These are phyloP conservation scores for Myrmecobius fasciatus DNA, from an alignment of 2,113 vertebrate species.

Conservation along the genomic window DNA sequence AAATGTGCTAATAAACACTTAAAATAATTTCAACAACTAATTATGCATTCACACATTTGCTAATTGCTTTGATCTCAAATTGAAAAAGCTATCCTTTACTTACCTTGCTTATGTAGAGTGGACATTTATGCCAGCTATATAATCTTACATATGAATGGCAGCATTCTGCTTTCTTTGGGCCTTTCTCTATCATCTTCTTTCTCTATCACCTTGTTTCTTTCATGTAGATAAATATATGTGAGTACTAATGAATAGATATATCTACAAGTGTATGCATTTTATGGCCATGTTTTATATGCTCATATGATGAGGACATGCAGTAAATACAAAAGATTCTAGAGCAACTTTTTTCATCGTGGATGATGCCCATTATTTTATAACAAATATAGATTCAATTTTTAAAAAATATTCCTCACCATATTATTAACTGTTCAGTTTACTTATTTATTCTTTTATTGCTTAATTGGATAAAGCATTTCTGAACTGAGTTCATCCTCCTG, in stretches of 20 bases:
- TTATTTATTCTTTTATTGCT: not conserved
- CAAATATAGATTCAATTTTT: not conserved
- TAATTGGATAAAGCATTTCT: not conserved
- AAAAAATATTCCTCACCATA: not conserved
- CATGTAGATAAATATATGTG: not conserved
- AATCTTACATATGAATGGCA: constrained; percentile 41
- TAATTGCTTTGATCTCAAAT: constrained; percentile 80
- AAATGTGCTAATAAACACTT: constrained; percentile 80
- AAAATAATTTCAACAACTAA: constrained; percentile 80
- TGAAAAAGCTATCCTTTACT: constrained; percentile 72
- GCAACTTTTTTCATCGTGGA: not conserved
- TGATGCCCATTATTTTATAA: not conserved
- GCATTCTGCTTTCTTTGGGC: not conserved
- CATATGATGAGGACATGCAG: not conserved
- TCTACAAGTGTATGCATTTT: not conserved
- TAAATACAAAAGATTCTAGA: not conserved
- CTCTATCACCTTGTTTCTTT: not conserved
- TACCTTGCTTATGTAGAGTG: constrained; percentile 54
- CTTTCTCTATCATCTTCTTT: constrained; percentile 2
- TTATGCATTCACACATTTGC: constrained; percentile 80
- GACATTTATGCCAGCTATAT: constrained; percentile 54
- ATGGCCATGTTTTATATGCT: not conserved
- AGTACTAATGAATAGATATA: constrained; percentile 23
- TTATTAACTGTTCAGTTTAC: not conserved
- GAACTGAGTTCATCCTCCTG: not conserved